Conservation (phyloP, 2,113 vertebrate genomes). For the Perca flavescens region DNA sequence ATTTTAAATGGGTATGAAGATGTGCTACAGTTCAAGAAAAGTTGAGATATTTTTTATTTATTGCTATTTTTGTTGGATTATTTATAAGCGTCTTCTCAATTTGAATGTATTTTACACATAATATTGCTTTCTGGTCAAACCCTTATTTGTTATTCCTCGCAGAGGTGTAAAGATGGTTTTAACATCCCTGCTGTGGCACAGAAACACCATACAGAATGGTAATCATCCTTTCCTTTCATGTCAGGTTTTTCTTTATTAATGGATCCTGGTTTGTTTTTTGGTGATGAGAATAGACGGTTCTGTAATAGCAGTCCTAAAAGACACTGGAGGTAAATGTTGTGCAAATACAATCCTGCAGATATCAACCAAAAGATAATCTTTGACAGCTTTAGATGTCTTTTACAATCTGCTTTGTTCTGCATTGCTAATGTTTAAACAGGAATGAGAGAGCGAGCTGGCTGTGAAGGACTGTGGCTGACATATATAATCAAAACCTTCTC, state of each 20-base stretch:
- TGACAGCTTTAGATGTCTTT: conserved; percentile 9
- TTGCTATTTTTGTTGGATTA: too few relatives aligned
- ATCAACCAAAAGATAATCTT: conserved; percentile 12
- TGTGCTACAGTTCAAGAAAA: too few relatives aligned
- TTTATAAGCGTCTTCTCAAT: too few relatives aligned
- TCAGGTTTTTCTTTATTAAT: not conserved
- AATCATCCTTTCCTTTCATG: conserved; percentile 19
- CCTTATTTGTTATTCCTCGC: not conserved
- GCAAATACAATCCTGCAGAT: conserved; percentile 9
- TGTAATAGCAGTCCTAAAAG: conserved; percentile 15
- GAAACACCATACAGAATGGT: not conserved
- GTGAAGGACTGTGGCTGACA: not conserved
- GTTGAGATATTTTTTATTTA: too few relatives aligned
- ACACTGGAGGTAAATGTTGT: conserved; percentile 30
- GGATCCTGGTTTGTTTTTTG: not conserved
- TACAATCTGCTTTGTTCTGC: conserved; percentile 21
- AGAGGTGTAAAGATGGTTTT: not conserved
- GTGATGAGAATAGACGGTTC: conserved; percentile 26
- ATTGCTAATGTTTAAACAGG: conserved; percentile 4
- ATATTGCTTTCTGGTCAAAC: not conserved
- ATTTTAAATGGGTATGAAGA: too few relatives aligned
- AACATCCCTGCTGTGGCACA: not conserved
- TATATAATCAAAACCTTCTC: conserved; percentile 35
- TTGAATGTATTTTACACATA: too few relatives aligned
- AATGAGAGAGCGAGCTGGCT: not conserved